Evolutionary conservation across 2,888 invertebrate genomes (phyloP).

Genomic region (Troides helena): DNA sequence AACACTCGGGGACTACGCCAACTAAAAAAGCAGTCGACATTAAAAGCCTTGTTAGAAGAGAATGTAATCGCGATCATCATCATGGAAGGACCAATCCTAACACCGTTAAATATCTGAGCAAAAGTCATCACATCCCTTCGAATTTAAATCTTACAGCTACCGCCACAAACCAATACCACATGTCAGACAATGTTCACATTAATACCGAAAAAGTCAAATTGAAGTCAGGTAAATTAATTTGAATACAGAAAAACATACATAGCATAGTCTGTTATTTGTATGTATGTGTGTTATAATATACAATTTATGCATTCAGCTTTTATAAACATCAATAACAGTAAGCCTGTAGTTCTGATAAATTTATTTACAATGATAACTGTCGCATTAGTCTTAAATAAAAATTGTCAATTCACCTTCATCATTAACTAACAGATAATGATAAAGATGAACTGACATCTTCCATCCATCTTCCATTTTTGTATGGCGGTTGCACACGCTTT

Average conservation of each 20-base stretch:
- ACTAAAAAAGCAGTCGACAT: neutral
- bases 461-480: too few relatives aligned
- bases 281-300: too few relatives aligned
- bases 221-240: slow-evolving; percentile 9
- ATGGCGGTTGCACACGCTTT: too few relatives aligned
- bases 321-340: too few relatives aligned
- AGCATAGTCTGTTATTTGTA: too few relatives aligned
- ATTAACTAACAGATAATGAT: too few relatives aligned
- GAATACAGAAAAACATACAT: neutral
- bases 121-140: neutral
- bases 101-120: neutral
- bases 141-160: neutral
- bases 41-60: slow-evolving; percentile 7
- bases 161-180: slow-evolving; percentile 12
- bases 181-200: slow-evolving; percentile 34
- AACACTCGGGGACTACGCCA: neutral
- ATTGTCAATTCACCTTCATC: too few relatives aligned
- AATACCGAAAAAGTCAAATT: slow-evolving; percentile 1
- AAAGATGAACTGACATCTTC: too few relatives aligned
- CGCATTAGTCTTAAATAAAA: too few relatives aligned
- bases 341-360: too few relatives aligned
- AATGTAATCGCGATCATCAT: neutral
- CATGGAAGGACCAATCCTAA: neutral
- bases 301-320: too few relatives aligned
- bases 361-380: too few relatives aligned